A percentile compares a stretch with the other conserved stretches of the same genome.
phyloP scores from a whole-genome alignment of 2,113 vertebrate genomes.

The Ochotona curzoniae region DNA sequence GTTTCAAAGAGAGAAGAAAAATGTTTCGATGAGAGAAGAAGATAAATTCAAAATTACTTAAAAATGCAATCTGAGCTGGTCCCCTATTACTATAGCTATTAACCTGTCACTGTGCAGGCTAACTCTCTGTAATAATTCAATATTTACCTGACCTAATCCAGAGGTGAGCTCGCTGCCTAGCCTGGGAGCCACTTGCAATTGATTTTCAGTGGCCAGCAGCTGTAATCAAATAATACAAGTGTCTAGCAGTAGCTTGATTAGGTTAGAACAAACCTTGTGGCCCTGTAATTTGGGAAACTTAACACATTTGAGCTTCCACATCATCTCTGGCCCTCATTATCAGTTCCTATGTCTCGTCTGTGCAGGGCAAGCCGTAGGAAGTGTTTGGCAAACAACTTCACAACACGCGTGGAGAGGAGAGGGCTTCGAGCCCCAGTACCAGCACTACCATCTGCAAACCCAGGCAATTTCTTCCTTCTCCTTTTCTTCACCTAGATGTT shows the following conservation, averaged over 20 bases:
- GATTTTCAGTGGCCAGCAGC: constrained; percentile 42
- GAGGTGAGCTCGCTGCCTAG: not conserved
- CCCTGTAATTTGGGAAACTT: constrained; percentile 28
- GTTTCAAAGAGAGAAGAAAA: constrained; percentile 22
- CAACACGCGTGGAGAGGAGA: not conserved
- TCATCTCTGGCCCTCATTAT: not conserved
- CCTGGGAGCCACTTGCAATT: not conserved
- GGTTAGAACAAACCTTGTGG: not conserved
- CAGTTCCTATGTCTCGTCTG: not conserved
- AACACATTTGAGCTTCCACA: not conserved
- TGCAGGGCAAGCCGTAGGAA: not conserved
- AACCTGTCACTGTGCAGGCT: not conserved
- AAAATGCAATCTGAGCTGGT: not conserved
- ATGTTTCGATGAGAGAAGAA: constrained; percentile 15
- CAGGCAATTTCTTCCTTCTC: not conserved
- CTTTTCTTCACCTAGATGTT: not conserved
- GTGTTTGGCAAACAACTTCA: not conserved
- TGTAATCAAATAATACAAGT: constrained; percentile 32
- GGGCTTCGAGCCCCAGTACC: no score
- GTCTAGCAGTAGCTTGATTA: constrained; percentile 14
- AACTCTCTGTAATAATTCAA: not conserved
- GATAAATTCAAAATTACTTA: not conserved
- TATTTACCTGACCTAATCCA: constrained; percentile 36
- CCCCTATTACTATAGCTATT: not conserved
- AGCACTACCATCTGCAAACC: not conserved